These are phyloP conservation scores for Therioaphis trifolii DNA, from an alignment of 2,888 invertebrate species.

Conservation along the genomic window DNA sequence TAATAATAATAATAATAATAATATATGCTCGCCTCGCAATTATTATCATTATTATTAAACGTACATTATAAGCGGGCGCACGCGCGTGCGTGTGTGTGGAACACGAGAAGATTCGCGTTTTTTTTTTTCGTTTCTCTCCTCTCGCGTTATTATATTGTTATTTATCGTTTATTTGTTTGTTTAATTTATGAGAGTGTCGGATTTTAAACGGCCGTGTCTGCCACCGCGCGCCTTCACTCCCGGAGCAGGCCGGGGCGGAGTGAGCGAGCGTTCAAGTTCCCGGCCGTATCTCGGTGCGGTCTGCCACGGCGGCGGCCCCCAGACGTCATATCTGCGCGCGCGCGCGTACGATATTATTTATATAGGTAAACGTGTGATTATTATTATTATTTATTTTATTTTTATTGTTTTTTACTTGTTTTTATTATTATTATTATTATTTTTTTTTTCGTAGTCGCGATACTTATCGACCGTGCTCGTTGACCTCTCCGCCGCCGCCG, in stretches of 20 bases:
- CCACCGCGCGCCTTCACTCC: no score
- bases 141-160: not conserved
- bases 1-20: no score
- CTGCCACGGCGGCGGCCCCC: not conserved
- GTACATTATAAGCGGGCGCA: no score
- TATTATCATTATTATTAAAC: not conserved
- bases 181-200: slow-evolving; percentile 19
- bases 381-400: not conserved
- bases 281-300: not conserved
- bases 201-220: no score
- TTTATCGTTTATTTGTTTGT: not conserved
- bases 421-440: not conserved
- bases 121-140: not conserved
- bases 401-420: not conserved
- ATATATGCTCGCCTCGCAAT: no score
- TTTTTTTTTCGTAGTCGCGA: not conserved
- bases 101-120: not conserved
- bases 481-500: slow-evolving; percentile 36
- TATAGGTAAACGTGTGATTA: not conserved
- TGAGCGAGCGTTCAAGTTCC: not conserved
- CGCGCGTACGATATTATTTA: not conserved
- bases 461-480: not conserved
- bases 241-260: no score
- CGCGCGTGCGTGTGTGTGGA: not conserved
- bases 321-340: slow-evolving; percentile 26